Evolutionary conservation across 2,113 vertebrate genomes (phyloP).

Genomic region (Anolis carolinensis): DNA sequence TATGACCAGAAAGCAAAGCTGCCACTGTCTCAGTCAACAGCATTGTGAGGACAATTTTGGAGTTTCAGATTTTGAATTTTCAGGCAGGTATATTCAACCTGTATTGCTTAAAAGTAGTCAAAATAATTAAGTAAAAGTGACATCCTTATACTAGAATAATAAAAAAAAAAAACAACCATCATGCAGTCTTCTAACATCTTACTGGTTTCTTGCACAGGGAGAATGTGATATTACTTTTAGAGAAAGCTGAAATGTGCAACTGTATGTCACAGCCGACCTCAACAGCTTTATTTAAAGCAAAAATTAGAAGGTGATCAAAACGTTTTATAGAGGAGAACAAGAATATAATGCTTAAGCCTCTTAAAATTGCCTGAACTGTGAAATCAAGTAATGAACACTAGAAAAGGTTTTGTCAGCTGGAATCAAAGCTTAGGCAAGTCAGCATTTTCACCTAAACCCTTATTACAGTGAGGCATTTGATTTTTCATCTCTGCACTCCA

Average conservation of each 20-base stretch:
- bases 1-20: no score
- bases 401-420: conserved; percentile 90
- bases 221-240: conserved; percentile 46
- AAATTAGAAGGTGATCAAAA: conserved; percentile 70
- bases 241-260: conserved; percentile 38
- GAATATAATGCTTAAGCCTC: conserved; percentile 77
- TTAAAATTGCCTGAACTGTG: conserved; percentile 83
- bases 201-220: conserved; percentile 29
- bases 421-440: conserved; percentile 83
- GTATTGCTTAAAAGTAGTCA: neutral
- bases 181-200: conserved; percentile 19
- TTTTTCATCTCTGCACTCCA: conserved; percentile 76
- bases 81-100: no score
- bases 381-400: conserved; percentile 89
- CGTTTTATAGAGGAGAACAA: conserved; percentile 71
- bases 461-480: conserved; percentile 79
- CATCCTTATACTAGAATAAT: neutral
- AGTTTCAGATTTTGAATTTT: no score
- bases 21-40: no score
- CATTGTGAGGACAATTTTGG: no score
- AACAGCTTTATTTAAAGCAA: conserved; percentile 68
- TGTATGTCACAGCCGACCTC: conserved; percentile 42
- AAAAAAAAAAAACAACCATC: neutral
- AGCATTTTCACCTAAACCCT: conserved; percentile 85
- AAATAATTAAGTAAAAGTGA: neutral